Percentiles rank a stretch among this genome's conserved stretches.
phyloP scores from a whole-genome alignment of 2,113 vertebrate species.

The Rhea pennata region DNA sequence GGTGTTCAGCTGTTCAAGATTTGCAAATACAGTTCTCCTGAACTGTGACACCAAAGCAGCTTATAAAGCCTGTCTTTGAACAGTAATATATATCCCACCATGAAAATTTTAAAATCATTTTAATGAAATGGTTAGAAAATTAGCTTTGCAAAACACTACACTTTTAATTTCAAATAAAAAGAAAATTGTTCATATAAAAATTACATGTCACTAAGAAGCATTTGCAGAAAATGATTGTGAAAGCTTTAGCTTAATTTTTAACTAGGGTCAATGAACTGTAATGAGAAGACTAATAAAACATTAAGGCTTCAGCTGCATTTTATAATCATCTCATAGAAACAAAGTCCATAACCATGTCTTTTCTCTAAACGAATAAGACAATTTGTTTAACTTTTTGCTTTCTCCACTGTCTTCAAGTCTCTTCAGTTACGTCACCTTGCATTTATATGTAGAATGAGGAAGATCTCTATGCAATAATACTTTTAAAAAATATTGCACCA shows the following conservation, averaged over 20 bases:
- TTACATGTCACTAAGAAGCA: background rate
- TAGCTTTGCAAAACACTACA: background rate
- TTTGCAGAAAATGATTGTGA: background rate
- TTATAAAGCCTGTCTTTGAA: background rate
- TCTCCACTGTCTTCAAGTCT: background rate
- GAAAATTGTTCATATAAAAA: background rate
- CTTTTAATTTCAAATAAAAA: background rate
- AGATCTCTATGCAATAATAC: background rate
- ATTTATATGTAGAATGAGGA: background rate
- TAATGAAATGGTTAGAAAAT: background rate
- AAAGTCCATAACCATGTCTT: background rate
- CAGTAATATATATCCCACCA: background rate
- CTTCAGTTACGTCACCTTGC: background rate
- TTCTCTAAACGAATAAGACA: background rate
- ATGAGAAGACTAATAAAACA: background rate
- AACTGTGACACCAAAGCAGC: background rate
- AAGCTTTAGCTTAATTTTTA: background rate
- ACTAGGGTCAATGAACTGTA: background rate
- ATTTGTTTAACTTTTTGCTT: background rate
- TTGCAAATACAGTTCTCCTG: background rate
- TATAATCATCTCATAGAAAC: background rate
- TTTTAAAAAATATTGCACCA: background rate
- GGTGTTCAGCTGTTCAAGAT: background rate
- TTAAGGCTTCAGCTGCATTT: background rate
- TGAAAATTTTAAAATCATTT: background rate